Base-by-base conservation (phyloP, 2,797 vertebrate genomes). In the Bucorvus abyssinicus region DNA sequence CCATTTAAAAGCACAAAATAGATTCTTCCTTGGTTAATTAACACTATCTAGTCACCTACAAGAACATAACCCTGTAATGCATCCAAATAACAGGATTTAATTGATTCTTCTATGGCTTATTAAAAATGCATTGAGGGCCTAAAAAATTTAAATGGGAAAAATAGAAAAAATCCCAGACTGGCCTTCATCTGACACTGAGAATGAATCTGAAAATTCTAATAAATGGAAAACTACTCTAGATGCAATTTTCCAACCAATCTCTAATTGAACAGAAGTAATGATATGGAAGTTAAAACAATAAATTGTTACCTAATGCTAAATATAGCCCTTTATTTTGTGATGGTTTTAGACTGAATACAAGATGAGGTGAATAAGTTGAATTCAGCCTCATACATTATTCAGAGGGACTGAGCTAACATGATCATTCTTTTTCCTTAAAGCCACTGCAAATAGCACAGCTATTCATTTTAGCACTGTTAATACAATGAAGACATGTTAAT, bases 371-470 rank as follows among this genome's bases (percentile, higher is more conserved):
- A 73, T 94, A 96, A 96, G 89, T 87, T 94, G 87, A 94, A 94
- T 94, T 90, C 85, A 90, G 49, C 44, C 93, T 96, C 85, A 97
- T 97, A 70, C 83, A 95, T 97, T 96, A 96, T 97, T 96, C 91
- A 97, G 91, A 94, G 86, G 45, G 70, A 63, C 91, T 95, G 95
- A 96, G 89, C 91, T 95, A 95, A 95, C 91, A 88, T 81, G 87
- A 95, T 94, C 91, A 93, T 95, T 96, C 85, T 91, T 95, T 94
- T 95, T 84, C 1, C 7, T 74, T 91, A 93, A 95, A 95, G 87
- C 71, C 87, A 36, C 56, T 76, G 80, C 77, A 97, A 94, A 94
- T 91, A 95, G 64, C 77, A 83, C 85, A 91, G 80, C 91, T 94
- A 94, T 97, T 97, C 95, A 93, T 95, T 95, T 95, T 90, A 82